Base-by-base conservation (phyloP, 2,797 vertebrate species). In the Salmo trutta region DNA sequence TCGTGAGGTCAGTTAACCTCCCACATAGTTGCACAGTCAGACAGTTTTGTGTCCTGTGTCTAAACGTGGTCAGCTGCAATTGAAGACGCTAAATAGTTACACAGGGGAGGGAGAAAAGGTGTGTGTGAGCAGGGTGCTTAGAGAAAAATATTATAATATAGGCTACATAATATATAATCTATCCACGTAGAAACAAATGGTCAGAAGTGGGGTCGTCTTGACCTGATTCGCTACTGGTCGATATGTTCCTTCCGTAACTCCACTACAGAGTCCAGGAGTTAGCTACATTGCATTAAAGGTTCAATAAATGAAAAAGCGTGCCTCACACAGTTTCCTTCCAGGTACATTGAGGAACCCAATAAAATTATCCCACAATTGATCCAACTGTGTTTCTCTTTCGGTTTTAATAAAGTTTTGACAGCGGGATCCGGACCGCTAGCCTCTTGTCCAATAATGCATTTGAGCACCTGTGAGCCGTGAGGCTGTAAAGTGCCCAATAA, bases 401-500 rank as follows among this genome's bases (percentile, higher is more conserved):
- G 54, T 51, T 65, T 77, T 21, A 73, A 27, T 24, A 5, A 12
- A 10, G n/a, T 27, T 74, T 33, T 19, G 54, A 76, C 12, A 15
- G 31, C 21, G n/a, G 36, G 62, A 47, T 71, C 51, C 71, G 7
- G 47, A 69, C 31, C 70, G 24, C 59, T 75, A 24, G 65, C 7
- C 67, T 41, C 36, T 76, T 74, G 75, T 2, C 41, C 21, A 17
- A 19, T 67, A 59, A 71, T 78, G 41, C 73, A 29, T 56, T 64
- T 64, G 68, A 71, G 70, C 72, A 74, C 75, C 75, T 74, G 31
- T 79, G 74, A 62, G 54, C 10, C 27, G 21, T 27, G 66, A 33
- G 64, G 15, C 62, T 75, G 56, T 79, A 68, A 79, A 68, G 36
- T 29, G 73, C 36, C 71, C 77, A 79, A 78, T 77, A 73, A 74